Conservation (phyloP, 2,113 vertebrate genomes). For the Petaurus breviceps region DNA sequence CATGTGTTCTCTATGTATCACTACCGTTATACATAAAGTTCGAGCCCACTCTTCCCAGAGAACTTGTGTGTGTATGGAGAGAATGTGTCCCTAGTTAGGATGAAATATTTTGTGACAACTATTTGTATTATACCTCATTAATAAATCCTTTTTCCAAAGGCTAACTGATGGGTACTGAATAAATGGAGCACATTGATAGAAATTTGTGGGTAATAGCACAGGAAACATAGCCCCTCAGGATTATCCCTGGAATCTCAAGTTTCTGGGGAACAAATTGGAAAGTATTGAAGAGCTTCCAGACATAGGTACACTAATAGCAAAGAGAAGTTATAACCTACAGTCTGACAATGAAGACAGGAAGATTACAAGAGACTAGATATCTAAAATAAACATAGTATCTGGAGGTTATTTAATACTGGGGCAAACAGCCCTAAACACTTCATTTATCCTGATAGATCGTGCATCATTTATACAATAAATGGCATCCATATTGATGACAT, state of each 20-base stretch:
- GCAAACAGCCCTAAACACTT: background rate
- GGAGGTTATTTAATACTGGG: too few relatives aligned
- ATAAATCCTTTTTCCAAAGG: background rate
- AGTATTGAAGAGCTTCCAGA: background rate
- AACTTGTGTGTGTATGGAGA: background rate
- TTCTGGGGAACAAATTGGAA: background rate
- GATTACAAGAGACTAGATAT: slow-evolving; percentile 1
- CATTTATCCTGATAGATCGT: too few relatives aligned
- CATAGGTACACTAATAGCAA: background rate
- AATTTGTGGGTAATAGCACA: background rate
- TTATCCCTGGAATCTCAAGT: background rate
- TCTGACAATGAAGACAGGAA: background rate
- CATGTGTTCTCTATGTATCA: background rate
- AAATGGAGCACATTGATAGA: background rate
- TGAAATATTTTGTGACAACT: background rate
- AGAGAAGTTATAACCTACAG: background rate
- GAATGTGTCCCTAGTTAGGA: background rate
- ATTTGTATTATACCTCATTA: background rate
- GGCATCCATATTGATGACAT: background rate
- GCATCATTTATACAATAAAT: background rate
- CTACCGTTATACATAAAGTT: background rate
- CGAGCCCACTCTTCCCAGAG: background rate
- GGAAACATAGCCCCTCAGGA: background rate
- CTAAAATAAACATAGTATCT: background rate
- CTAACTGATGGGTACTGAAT: background rate